Base-by-base conservation (phyloP, 1,140 invertebrate species). In the Lasioglossum albipes region DNA sequence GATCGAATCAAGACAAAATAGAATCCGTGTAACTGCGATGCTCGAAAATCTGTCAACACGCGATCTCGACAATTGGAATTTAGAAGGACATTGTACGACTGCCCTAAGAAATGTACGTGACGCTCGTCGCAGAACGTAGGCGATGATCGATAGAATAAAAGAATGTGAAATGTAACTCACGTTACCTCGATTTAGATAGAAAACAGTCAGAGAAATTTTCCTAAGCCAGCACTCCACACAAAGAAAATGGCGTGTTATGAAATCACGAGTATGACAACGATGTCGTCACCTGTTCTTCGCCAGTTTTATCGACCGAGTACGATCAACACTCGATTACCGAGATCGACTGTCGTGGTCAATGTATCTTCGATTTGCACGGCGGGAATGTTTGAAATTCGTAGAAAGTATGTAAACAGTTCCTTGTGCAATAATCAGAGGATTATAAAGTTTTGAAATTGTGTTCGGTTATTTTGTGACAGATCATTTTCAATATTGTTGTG, bases 231-330 rank as follows among this genome's bases (percentile, higher is more conserved):
- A 87, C 87, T 91, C 85, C 89, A 92, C 91, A 93, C 90, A 92
- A 93, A 92, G 92, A 93, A 93, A 93, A 93, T 93, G 92, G 92
- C 92, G 92, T 91, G 91, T 91, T 88, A 91, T 89, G 88, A 91
- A 92, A 93, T 92, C 90, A 92, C 90, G 91, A 91, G 89, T 89
- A 89, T 92, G 90, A 92, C 91, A 92, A 91, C 90, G 87, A 90
- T 91, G 89, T 91, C 90, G 90, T 91, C 90, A 91, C 89, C 89
- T 91, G 90, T 91, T 91, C 89, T 79, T 89, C 81, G 87, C 83
- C 73, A 72, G 75, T 71, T 57, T 87, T 88, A 88, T 88, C 86
- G 86, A 90, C 88, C 88, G 86, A 87, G 83, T 79, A 75, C 27
- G 71, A 68, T 83, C 82, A 79, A 88, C 52, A 72, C 73, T 89